Conservation (phyloP, 1,140 invertebrate genomes). For the Drosophila pectinifera region DNA sequence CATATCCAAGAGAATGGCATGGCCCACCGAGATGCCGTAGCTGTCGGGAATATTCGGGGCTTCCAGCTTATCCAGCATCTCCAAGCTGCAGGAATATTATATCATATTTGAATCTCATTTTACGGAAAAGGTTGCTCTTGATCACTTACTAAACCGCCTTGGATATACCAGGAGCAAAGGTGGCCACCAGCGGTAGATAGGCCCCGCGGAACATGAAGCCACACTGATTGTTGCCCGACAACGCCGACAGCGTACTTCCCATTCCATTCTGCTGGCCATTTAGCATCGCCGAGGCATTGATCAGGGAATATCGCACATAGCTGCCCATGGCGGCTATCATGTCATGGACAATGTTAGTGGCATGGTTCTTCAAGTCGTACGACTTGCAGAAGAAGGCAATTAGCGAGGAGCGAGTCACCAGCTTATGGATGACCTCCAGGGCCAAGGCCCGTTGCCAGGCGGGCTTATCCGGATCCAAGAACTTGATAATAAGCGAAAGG, state of each 20-base stretch:
- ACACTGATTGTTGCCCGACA: conserved; percentile 89
- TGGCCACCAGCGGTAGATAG: conserved; percentile 94
- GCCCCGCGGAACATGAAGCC: conserved; percentile 97
- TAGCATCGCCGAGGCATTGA: conserved; percentile 74
- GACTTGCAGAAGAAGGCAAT: conserved; percentile 96
- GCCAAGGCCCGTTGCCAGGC: conserved; percentile 97
- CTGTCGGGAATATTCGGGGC: conserved; percentile 96
- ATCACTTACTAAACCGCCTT: conserved; percentile 94
- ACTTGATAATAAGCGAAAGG: conserved; percentile 97
- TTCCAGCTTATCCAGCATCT: conserved; percentile 97
- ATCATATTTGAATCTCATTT: background rate
- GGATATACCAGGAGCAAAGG: conserved; percentile 93
- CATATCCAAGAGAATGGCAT: conserved; percentile 95
- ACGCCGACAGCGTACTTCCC: conserved; percentile 52
- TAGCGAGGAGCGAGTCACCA: conserved; percentile 94
- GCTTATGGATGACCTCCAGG: conserved; percentile 97
- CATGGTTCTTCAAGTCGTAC: conserved; percentile 97
- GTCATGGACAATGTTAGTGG: conserved; percentile 97
- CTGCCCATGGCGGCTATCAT: conserved; percentile 97
- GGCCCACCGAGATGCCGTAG: conserved; percentile 97
- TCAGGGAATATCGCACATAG: conserved; percentile 97
- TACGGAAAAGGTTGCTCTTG: background rate
- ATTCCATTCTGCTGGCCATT: conserved; percentile 88
- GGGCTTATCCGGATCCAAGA: conserved; percentile 98
- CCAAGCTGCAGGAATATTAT: conserved; percentile 88